These are phyloP conservation scores for Luidia sarsii DNA, from an alignment of 53 echinoderm and acorn worm genomes.

Conservation along the genomic window DNA sequence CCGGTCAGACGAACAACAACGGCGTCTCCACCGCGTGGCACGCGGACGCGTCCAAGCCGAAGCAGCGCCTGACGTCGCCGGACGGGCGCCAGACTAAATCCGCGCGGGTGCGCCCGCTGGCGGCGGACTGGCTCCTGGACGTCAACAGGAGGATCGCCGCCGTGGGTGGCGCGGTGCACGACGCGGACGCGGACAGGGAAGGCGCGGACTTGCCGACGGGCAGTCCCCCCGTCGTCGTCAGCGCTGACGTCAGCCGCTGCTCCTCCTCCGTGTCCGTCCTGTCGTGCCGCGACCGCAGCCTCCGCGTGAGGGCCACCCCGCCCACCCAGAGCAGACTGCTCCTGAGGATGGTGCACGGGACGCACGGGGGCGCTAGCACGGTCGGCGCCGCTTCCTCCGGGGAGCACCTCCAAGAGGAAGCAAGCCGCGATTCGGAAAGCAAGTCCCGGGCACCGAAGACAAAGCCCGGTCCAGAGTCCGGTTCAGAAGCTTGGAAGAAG, in stretches of 20 bases:
- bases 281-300: constrained; percentile 24
- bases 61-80: neutral
- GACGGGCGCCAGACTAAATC: constrained; percentile 3
- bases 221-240: constrained; percentile 13
- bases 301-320: constrained; percentile 26
- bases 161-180: neutral
- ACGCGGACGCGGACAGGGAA: neutral
- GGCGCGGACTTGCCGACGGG: too few relatives aligned
- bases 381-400: neutral
- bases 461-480: too few relatives aligned
- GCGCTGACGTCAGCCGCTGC: constrained; percentile 32
- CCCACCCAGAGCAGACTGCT: constrained; percentile 39
- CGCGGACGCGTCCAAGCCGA: neutral
- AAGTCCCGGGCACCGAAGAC: neutral
- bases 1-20: too few relatives aligned
- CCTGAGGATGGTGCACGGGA: constrained; percentile 29
- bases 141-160: constrained; percentile 30
- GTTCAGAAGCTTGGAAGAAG: too few relatives aligned
- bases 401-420: neutral
- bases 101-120: neutral
- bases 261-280: constrained; percentile 39
- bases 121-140: constrained; percentile 23
- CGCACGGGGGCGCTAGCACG: neutral
- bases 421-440: neutral
- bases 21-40: neutral